Conservation (phyloP, 2,113 vertebrate species). For the Gorsachius goisagi region DNA sequence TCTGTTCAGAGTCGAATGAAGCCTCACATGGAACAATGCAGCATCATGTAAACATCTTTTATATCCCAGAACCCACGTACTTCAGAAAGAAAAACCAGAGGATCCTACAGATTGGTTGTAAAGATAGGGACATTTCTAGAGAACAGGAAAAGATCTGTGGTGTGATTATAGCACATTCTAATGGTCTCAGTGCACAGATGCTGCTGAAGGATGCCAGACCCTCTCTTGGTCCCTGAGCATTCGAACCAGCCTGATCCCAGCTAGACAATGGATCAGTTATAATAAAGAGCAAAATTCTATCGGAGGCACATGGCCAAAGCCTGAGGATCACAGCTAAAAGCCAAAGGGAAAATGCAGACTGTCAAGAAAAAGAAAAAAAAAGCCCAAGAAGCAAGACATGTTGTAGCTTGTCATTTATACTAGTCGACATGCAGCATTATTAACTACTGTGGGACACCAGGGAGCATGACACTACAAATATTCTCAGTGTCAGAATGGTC, state of each 20-base stretch:
- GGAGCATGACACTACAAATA: neutral
- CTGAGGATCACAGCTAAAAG: neutral
- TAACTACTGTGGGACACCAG: neutral
- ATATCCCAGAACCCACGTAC: neutral
- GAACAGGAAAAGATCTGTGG: neutral
- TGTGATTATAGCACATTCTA: neutral
- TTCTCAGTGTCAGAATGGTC: neutral
- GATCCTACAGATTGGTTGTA: neutral
- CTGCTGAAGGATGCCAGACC: neutral
- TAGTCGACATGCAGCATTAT: neutral
- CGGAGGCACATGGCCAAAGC: neutral
- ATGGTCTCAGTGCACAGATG: accelerated
- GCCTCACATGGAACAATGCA: neutral
- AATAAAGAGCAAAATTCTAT: neutral
- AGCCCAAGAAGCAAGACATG: neutral
- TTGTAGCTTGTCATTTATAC: neutral
- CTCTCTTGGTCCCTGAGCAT: neutral
- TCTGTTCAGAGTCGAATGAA: neutral
- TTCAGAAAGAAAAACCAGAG: neutral
- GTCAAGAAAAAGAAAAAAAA: neutral
- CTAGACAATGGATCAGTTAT: neutral
- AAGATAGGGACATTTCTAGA: neutral
- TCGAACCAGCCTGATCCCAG: neutral
- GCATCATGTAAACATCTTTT: neutral
- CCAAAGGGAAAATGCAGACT: neutral